Conservation (phyloP, 2,113 vertebrate species). For the Rhinopomastus cyanomelas region DNA sequence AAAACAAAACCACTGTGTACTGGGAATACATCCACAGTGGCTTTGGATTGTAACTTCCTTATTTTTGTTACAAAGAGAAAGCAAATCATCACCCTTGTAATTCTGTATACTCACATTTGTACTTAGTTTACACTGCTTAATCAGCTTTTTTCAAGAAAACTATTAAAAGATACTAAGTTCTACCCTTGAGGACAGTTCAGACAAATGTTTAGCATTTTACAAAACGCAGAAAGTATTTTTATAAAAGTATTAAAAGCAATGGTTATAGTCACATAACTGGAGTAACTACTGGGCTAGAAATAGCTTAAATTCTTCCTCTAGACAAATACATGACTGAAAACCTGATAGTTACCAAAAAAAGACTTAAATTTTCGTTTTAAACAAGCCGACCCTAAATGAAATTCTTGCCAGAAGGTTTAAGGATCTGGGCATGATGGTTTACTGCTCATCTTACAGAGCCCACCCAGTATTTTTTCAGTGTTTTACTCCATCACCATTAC, state of each 20-base stretch:
- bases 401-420: not conserved
- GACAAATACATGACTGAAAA: not conserved
- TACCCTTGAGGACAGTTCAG: not conserved
- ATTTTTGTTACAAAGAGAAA: not conserved
- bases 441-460: not conserved
- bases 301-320: not conserved
- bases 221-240: not conserved
- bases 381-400: not conserved
- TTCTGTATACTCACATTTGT: not conserved
- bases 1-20: not conserved
- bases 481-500: not conserved
- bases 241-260: not conserved
- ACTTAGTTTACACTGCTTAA: not conserved
- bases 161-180: not conserved
- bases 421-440: not conserved
- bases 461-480: not conserved
- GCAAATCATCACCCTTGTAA: not conserved
- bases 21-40: not conserved
- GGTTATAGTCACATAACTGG: not conserved
- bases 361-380: not conserved
- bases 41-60: not conserved
- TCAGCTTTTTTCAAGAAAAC: not conserved
- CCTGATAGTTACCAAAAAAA: accelerated
- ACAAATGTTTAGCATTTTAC: not conserved
- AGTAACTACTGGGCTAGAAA: not conserved